A percentile compares a stretch with the other conserved stretches of the same genome.
phyloP scores from a whole-genome alignment of 1,140 invertebrate species.

The Eurosta solidaginis region DNA sequence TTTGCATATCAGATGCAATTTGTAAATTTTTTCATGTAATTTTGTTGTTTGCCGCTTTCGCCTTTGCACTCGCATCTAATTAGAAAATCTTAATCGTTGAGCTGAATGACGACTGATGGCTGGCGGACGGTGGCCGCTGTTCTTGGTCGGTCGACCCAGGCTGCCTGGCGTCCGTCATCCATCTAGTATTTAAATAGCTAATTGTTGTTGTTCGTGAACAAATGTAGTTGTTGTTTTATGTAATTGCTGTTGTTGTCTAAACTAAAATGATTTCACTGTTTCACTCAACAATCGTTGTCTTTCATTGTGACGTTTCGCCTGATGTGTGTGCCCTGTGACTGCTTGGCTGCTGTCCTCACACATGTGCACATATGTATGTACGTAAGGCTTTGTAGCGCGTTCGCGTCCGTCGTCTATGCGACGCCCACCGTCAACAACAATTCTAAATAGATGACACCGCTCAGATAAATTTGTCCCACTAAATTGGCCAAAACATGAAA shows the following conservation, averaged over 20 bases:
- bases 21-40: conserved; percentile 3
- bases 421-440: conserved; percentile 47
- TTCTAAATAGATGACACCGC: conserved; percentile 60
- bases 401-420: not conserved
- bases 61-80: conserved; percentile 33
- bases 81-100: conserved; percentile 35
- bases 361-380: not conserved
- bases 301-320: conserved; percentile 22
- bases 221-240: not conserved
- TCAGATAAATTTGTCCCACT: conserved; percentile 60
- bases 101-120: conserved; percentile 7
- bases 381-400: not conserved
- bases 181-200: not conserved
- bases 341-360: not conserved
- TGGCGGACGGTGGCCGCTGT: not conserved
- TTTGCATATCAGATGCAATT: not conserved
- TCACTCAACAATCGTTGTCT: conserved; percentile 19
- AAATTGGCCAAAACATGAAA: conserved; percentile 61
- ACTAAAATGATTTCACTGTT: conserved; percentile 28
- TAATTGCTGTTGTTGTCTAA: not conserved
- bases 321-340: conserved; percentile 1
- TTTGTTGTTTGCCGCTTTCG: not conserved
- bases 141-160: conserved; percentile 3
- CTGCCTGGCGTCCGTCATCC: not conserved
- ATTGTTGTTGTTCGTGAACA: not conserved